These are phyloP conservation scores for Tyria jacobaeae DNA, from an alignment of 2,888 invertebrate species.

Conservation along the genomic window DNA sequence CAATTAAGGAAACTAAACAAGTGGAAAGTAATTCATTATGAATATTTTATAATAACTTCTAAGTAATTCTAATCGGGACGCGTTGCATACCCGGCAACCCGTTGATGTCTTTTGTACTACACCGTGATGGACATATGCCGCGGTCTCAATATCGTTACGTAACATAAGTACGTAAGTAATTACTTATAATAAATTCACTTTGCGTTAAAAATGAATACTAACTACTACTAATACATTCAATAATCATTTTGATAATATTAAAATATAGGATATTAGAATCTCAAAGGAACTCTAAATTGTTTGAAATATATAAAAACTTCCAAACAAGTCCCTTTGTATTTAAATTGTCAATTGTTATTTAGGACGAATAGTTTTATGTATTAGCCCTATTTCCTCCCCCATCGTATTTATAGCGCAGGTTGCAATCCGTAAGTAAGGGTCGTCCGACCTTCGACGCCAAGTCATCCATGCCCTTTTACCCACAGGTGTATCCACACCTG, in stretches of 20 bases:
- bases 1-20: not conserved
- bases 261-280: not conserved
- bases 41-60: not conserved
- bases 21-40: constrained; percentile 15
- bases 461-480: constrained; percentile 60
- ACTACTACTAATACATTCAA: not conserved
- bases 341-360: not conserved
- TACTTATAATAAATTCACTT: not conserved
- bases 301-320: not conserved
- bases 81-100: constrained; percentile 55
- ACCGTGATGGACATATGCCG: constrained; percentile 18
- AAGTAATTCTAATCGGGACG: constrained; percentile 15
- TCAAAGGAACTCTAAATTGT: not conserved
- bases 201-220: not conserved
- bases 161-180: no score
- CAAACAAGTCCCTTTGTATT: not conserved
- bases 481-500: constrained; percentile 80
- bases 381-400: constrained; percentile 31
- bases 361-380: not conserved
- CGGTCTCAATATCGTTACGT: constrained; percentile 12
- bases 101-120: constrained; percentile 81
- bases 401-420: constrained; percentile 45
- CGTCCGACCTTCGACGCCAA: constrained; percentile 62
- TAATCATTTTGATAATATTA: not conserved
- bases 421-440: constrained; percentile 52